Conservation (phyloP, 2,888 invertebrate genomes). For the Pardosa pseudoannulata region DNA sequence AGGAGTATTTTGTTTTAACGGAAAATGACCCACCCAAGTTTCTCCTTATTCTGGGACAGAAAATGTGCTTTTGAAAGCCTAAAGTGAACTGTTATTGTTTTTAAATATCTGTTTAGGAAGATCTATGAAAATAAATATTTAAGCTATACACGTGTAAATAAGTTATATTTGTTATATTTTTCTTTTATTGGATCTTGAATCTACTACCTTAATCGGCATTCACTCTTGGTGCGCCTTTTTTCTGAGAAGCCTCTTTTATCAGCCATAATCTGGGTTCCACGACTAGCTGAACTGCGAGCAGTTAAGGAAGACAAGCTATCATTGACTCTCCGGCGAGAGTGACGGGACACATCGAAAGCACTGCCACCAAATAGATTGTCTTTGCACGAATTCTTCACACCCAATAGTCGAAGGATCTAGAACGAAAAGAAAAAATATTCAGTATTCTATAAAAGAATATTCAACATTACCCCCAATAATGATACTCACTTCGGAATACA, state of each 20-base stretch:
- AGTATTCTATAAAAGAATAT: background rate
- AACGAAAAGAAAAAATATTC: background rate
- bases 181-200: too few relatives aligned
- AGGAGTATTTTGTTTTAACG: too few relatives aligned
- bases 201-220: constrained; percentile 56
- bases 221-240: constrained; percentile 52
- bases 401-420: constrained; percentile 82
- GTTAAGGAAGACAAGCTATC: constrained; percentile 88
- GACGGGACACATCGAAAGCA: constrained; percentile 78
- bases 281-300: constrained; percentile 64
- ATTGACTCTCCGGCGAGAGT: constrained; percentile 81
- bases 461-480: too few relatives aligned
- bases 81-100: too few relatives aligned
- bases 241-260: constrained; percentile 79
- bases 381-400: constrained; percentile 80
- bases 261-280: constrained; percentile 58
- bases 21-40: too few relatives aligned
- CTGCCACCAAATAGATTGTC: constrained; percentile 80
- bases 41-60: too few relatives aligned
- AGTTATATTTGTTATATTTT: too few relatives aligned
- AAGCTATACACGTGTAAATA: too few relatives aligned
- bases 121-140: too few relatives aligned
- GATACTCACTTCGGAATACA: constrained; percentile 87
- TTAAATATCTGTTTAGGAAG: too few relatives aligned
- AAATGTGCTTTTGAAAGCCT: too few relatives aligned